Base-by-base conservation (phyloP, 35 echinoderm and acorn worm species). In the Apostichopus californicus region DNA sequence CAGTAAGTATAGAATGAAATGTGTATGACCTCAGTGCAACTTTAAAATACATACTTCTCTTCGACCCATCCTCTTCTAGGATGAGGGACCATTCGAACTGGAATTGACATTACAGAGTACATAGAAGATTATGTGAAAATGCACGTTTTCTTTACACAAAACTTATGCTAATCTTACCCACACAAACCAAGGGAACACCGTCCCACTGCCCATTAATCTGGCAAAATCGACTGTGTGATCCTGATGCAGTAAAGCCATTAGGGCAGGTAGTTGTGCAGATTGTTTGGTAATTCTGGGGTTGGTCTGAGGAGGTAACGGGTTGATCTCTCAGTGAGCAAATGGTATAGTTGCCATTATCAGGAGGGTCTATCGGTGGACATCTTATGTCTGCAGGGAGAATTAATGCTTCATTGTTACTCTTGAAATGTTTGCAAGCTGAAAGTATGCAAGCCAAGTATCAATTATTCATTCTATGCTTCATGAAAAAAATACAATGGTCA, bases 181-280 rank as follows among this genome's bases (percentile, higher is more conserved):
- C 52, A 22, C 78, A 80, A 5, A 28, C 78, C 11, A 80, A 80
- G 22, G 78, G 78, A 12, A 24, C 78, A 28, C 78, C 78, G 52
- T 80, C 78, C 78, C 78, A 80, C 9, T 22, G 22, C 13, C 78
- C 78, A 80, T 80, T 22, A 54, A 80, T 17, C 78, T 28, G 52
- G 21, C 78, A 80, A 12, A 80, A 4, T 80, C 78, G 22, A 28
- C 78, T 54, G 22, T 80, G 22, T 12, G 78, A 12, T 20, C 78
- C 78, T 6, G 10, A 24, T 24, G 22, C 78, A 22, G 78, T 80
- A 80, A 80, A 80, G 10, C 78, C 78, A 28, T 12, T 21, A 80
- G 1, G 15, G 52, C 78, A 80, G 78, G 28, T 34, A 34, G 28
- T 34, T 34, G 28, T 34, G 28, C 28, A 34, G 28, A 34, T 34